A percentile compares a stretch with the other conserved stretches of the same genome.
phyloP scores from a whole-genome alignment of 2,797 vertebrate species.

The Apogon talboti region DNA sequence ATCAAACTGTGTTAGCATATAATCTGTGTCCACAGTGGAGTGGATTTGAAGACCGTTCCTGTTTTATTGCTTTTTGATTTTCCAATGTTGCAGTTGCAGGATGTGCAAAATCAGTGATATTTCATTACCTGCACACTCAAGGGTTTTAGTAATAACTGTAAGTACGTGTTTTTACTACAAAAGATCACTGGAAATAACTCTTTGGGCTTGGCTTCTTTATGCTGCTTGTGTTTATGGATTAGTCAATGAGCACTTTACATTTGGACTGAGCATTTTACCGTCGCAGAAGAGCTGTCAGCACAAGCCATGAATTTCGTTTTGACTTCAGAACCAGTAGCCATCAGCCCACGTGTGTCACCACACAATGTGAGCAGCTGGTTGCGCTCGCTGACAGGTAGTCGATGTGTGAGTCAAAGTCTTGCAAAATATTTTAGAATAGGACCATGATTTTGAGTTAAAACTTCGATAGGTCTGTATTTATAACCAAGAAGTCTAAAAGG shows the following conservation, averaged over 20 bases:
- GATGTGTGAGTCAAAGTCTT: slow-evolving; percentile 26
- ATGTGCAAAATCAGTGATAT: background rate
- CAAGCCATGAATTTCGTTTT: slow-evolving; percentile 17
- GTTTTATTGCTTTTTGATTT: background rate
- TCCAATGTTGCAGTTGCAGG: background rate
- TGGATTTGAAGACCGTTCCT: background rate
- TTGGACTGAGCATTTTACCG: background rate
- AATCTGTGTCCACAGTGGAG: too few species aligned
- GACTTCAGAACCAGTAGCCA: slow-evolving; percentile 3
- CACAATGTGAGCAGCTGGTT: slow-evolving; percentile 19
- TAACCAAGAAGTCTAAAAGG: slow-evolving; percentile 11
- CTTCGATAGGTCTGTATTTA: slow-evolving; percentile 17
- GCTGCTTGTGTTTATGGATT: slow-evolving; percentile 11
- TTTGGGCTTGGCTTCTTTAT: slow-evolving; percentile 6
- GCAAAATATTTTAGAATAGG: slow-evolving; percentile 4
- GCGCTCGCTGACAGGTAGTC: slow-evolving; percentile 8
- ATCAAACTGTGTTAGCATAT: too few species aligned
- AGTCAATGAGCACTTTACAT: background rate
- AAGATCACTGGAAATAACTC: background rate
- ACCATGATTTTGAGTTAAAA: slow-evolving; percentile 3
- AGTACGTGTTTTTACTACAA: too few species aligned
- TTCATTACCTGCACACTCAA: background rate
- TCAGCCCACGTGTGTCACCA: slow-evolving; percentile 14
- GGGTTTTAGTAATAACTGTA: background rate
- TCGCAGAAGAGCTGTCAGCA: slow-evolving; percentile 6